Evolutionary conservation across 1,140 invertebrate genomes (phyloP).

Genomic region (Polypedilum vanderplanki): DNA sequence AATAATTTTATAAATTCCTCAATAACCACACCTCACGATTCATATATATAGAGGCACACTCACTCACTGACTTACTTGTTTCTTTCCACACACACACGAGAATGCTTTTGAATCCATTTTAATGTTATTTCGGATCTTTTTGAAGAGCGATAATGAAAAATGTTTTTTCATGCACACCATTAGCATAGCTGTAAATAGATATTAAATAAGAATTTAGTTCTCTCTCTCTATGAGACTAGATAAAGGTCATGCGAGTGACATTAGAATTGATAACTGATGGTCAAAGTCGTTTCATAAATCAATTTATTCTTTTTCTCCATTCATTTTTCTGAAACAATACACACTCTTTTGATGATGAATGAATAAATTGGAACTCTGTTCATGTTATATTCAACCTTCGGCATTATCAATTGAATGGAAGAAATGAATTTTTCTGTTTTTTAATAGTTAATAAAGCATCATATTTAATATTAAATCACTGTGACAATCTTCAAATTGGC

Average conservation of each 20-base stretch:
- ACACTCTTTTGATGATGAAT: not conserved
- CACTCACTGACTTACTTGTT: constrained; percentile 10
- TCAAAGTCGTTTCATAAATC: constrained; percentile 26
- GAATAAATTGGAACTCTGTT: not conserved
- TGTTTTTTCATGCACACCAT: too few relatives aligned
- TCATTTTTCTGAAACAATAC: not conserved
- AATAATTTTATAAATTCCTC: not conserved
- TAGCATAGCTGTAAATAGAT: too few relatives aligned
- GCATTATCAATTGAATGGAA: not conserved
- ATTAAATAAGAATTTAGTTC: too few relatives aligned
- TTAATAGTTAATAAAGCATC: too few relatives aligned
- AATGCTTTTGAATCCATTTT: not conserved
- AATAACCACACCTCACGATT: constrained; percentile 16
- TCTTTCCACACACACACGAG: not conserved
- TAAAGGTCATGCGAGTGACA: not conserved
- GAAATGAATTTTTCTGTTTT: too few relatives aligned
- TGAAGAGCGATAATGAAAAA: not conserved
- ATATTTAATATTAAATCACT: too few relatives aligned
- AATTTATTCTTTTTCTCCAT: not conserved
- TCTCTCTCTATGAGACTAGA: too few relatives aligned
- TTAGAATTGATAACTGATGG: constrained; percentile 15
- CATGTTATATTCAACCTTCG: not conserved
- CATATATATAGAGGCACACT: not conserved
- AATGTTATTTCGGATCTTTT: constrained; percentile 13
- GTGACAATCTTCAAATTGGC: too few relatives aligned